Conservation (phyloP, 1,140 invertebrate species). For the Drosophila sechellia region DNA sequence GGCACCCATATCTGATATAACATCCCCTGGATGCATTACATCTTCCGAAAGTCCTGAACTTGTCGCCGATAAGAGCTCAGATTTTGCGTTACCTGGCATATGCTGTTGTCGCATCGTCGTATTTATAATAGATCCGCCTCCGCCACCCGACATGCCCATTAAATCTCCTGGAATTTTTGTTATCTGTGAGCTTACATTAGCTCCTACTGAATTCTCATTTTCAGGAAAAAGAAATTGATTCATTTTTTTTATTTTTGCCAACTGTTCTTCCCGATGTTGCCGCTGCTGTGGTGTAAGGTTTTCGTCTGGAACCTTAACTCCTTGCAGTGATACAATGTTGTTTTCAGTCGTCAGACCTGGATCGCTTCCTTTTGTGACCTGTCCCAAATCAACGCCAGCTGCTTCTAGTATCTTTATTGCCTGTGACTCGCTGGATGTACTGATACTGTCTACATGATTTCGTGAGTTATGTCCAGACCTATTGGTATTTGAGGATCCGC, state of each 20-base stretch:
- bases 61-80: constrained; percentile 34
- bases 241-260: constrained; percentile 96
- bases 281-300: constrained; percentile 98
- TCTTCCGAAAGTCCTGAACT: constrained; percentile 41
- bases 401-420: constrained; percentile 63
- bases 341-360: constrained; percentile 33
- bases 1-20: constrained; percentile 58
- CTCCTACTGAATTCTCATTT: constrained; percentile 68
- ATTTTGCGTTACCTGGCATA: constrained; percentile 25
- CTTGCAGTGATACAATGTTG: constrained; percentile 87
- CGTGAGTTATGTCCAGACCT: constrained; percentile 19
- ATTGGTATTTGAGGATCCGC: constrained; percentile 20
- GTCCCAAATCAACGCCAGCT: constrained; percentile 59
- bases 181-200: constrained; percentile 17
- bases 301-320: constrained; percentile 97
- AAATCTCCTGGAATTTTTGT: constrained; percentile 36
- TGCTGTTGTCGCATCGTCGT: constrained; percentile 57
- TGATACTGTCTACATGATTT: constrained; percentile 29
- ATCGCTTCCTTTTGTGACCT: constrained; percentile 49
- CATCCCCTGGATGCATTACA: constrained; percentile 49
- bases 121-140: constrained; percentile 36
- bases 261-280: constrained; percentile 95
- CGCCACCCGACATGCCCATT: constrained; percentile 41
- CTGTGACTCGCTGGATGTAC: constrained; percentile 45
- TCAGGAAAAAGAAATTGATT: constrained; percentile 96